Conservation (phyloP, 2,888 invertebrate species). For the Cephalotes varians region DNA sequence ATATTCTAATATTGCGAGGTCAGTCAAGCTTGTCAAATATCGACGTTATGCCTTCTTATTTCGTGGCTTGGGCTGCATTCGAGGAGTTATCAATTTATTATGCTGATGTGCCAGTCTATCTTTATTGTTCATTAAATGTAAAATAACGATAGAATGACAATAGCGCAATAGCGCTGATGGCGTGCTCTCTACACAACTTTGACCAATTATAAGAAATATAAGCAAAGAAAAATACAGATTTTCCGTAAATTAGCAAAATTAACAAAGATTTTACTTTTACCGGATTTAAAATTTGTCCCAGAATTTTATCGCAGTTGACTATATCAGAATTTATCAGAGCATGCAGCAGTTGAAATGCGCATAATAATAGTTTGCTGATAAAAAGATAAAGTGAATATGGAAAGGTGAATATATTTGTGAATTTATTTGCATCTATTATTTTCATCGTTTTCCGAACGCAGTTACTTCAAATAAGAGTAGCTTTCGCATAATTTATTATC, state of each 20-base stretch:
- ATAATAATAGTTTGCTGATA: background rate
- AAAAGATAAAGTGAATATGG: slow-evolving; percentile 19
- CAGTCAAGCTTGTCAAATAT: background rate
- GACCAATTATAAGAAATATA: background rate
- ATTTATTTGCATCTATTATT: background rate
- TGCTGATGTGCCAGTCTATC: too few relatives aligned
- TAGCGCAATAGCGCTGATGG: too few relatives aligned
- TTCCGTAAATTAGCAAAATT: background rate
- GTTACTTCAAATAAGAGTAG: background rate
- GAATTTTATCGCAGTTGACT: background rate
- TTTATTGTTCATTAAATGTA: too few relatives aligned
- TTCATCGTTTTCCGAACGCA: background rate
- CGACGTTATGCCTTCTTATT: background rate
- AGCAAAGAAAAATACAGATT: background rate
- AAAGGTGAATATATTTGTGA: background rate
- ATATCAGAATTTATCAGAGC: background rate
- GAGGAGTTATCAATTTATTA: too few relatives aligned
- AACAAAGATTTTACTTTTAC: background rate
- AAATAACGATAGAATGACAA: too few relatives aligned
- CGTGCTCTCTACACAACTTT: too few relatives aligned
- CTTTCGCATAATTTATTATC: background rate
- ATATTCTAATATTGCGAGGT: background rate
- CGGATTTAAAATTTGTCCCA: background rate
- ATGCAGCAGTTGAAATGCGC: background rate
- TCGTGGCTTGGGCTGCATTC: too few relatives aligned